phyloP scores from a whole-genome alignment of 2,888 invertebrate species.

The Notodonta ziczac region DNA sequence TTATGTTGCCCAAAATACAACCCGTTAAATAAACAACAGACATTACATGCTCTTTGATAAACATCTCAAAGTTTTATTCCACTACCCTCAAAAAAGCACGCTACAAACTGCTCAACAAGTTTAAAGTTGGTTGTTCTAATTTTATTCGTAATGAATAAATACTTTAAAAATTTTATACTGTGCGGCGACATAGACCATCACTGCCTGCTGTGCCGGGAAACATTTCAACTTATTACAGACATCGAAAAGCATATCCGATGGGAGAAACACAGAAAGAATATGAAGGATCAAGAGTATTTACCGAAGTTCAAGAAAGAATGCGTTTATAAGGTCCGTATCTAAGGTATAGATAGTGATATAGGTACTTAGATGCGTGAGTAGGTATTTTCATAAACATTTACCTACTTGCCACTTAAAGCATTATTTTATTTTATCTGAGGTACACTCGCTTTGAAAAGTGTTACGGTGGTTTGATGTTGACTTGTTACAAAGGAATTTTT shows the following conservation, averaged over 20 bases:
- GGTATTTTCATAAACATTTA: too few species aligned
- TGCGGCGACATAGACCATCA: constrained; percentile 57
- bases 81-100: too few species aligned
- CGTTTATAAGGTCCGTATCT: constrained; percentile 57
- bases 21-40: too few species aligned
- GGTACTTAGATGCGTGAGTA: too few species aligned
- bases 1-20: too few species aligned
- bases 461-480: neutral
- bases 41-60: too few species aligned
- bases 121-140: neutral
- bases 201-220: constrained; percentile 63
- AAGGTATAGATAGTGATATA: too few species aligned
- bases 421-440: neutral
- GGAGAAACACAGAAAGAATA: constrained; percentile 55
- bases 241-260: constrained; percentile 63
- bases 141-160: constrained; percentile 42
- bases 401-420: too few species aligned
- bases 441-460: constrained; percentile 1
- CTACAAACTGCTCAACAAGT: neutral
- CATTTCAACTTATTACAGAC: constrained; percentile 37
- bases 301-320: constrained; percentile 52
- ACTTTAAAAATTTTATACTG: constrained; percentile 61
- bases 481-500: too few species aligned
- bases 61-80: too few species aligned
- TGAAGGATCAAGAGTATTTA: constrained; percentile 44